Evolutionary conservation across 2,113 vertebrate species (phyloP).

Genomic region (Noturus placidus): DNA sequence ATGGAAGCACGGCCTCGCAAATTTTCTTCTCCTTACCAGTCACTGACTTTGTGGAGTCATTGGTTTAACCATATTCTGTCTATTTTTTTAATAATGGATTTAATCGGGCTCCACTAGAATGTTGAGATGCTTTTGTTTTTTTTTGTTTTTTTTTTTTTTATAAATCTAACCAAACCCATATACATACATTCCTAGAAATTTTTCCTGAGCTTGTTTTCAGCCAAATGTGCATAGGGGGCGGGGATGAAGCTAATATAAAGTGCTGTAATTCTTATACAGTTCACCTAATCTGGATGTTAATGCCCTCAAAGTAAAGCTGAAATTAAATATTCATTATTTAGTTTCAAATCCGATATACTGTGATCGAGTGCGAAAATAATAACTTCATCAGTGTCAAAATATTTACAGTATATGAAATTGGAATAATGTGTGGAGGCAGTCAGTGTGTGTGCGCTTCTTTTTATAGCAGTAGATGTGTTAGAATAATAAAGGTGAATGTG

Average conservation of each 20-base stretch:
- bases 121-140: too few relatives aligned
- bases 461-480: constrained; percentile 38
- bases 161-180: too few relatives aligned
- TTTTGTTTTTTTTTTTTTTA: too few relatives aligned
- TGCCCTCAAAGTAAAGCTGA: neutral
- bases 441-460: neutral
- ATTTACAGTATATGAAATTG: neutral
- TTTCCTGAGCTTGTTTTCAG: too few relatives aligned
- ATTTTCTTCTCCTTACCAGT: too few relatives aligned
- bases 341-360: neutral
- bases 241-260: neutral
- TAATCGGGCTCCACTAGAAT: too few relatives aligned
- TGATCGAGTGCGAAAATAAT: neutral
- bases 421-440: neutral
- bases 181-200: too few relatives aligned
- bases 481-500: constrained; percentile 1
- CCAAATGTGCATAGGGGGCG: too few relatives aligned
- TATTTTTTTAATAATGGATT: too few relatives aligned
- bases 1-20: too few relatives aligned
- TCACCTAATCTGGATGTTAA: neutral
- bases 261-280: neutral
- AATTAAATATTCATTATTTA: neutral
- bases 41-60: too few relatives aligned
- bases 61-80: too few relatives aligned
- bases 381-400: neutral